phyloP scores from a whole-genome alignment of 2,113 vertebrate species.

The Sebastes fasciatus region DNA sequence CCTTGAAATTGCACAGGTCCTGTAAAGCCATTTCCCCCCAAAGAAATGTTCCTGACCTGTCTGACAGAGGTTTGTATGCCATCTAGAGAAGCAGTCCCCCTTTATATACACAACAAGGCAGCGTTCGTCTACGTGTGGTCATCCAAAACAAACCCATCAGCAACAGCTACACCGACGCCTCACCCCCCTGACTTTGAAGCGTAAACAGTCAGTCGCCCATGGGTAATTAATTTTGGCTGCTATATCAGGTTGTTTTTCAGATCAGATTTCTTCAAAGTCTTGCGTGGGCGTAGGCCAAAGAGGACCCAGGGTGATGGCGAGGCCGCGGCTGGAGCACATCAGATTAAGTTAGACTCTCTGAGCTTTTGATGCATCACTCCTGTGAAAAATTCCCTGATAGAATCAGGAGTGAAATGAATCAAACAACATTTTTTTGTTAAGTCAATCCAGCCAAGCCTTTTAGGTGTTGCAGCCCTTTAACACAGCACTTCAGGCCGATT shows the following conservation, averaged over 20 bases:
- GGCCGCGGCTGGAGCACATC: constrained; percentile 41
- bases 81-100: background rate
- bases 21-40: constrained; percentile 83
- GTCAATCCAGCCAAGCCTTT: background rate
- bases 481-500: background rate
- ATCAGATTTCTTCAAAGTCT: constrained; percentile 73
- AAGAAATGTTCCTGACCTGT: background rate
- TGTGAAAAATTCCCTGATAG: constrained; percentile 27
- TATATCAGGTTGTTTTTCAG: constrained; percentile 68
- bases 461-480: background rate
- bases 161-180: constrained; percentile 32
- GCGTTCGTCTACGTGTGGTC: constrained; percentile 18
- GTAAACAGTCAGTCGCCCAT: constrained; percentile 14
- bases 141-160: constrained; percentile 36
- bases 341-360: constrained; percentile 34
- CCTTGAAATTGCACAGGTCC: constrained; percentile 80
- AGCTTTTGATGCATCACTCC: constrained; percentile 45
- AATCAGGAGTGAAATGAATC: constrained; percentile 10
- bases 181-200: constrained; percentile 61
- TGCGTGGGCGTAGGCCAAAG: constrained; percentile 50
- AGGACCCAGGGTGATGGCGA: constrained; percentile 44
- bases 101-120: constrained; percentile 56
- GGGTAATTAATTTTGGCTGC: constrained; percentile 72
- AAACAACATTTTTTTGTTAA: constrained; percentile 7
- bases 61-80: background rate